These are phyloP conservation scores for Heliocidaris erythrogramma DNA, from an alignment of 35 echinoderm and acorn worm species.

Conservation along the genomic window DNA sequence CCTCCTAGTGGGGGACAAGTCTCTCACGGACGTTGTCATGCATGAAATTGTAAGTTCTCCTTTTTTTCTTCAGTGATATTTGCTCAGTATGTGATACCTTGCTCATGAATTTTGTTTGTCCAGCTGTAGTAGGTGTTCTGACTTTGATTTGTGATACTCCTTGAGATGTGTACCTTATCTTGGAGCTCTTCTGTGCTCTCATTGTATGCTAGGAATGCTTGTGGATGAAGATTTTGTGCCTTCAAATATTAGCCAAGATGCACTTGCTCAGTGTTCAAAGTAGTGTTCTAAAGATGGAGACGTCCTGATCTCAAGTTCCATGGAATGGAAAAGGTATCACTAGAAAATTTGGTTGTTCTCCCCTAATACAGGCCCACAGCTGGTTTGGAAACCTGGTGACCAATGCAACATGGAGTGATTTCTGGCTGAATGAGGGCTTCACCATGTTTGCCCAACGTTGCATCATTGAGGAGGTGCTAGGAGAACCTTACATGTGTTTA, in stretches of 20 bases:
- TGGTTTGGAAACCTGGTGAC: conserved; percentile 92
- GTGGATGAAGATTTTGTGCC: too few relatives aligned
- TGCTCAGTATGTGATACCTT: too few relatives aligned
- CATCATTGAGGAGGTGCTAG: conserved; percentile 60
- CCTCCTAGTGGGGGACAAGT: conserved; percentile 61
- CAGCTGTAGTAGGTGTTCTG: too few relatives aligned
- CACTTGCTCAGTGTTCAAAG: background rate
- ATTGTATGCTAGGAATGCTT: background rate
- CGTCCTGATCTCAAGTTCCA: background rate
- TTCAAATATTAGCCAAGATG: background rate
- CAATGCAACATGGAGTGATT: conserved; percentile 80
- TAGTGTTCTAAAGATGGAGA: background rate
- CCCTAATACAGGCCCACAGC: conserved; percentile 86
- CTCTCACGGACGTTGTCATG: conserved; percentile 80
- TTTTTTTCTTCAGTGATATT: too few relatives aligned
- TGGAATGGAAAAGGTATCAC: too few relatives aligned
- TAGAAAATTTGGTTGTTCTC: too few relatives aligned
- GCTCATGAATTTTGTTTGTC: too few relatives aligned
- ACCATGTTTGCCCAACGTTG: conserved; percentile 87
- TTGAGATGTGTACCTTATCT: background rate
- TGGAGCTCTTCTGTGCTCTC: background rate
- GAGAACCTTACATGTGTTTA: conserved; percentile 62
- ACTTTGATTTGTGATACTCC: too few relatives aligned
- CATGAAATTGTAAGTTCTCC: conserved; percentile 86
- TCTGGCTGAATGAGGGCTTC: conserved; percentile 85